Evolutionary conservation across 2,888 invertebrate species (phyloP).

Genomic region (Eristalis pertinax): DNA sequence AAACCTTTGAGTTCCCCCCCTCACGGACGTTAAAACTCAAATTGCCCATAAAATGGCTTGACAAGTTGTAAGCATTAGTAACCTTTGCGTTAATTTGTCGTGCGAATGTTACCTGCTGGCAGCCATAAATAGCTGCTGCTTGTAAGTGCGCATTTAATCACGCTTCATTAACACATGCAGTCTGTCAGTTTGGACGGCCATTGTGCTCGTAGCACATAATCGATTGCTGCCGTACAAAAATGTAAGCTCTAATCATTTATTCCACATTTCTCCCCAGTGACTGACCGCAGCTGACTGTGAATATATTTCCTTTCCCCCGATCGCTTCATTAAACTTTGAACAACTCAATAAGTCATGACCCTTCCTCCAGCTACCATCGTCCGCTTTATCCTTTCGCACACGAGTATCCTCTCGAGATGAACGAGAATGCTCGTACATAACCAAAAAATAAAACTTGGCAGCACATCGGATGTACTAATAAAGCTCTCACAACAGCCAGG

Average conservation of each 20-base stretch:
- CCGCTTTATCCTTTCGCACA: background rate
- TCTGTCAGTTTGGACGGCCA: background rate
- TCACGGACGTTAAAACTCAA: background rate
- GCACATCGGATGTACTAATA: slow-evolving; percentile 17
- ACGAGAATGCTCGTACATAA: background rate
- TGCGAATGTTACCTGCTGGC: background rate
- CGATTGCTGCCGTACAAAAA: background rate
- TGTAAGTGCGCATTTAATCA: background rate
- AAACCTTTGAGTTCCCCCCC: background rate
- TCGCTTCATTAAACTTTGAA: slow-evolving; percentile 41
- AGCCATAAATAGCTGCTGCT: background rate
- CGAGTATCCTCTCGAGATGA: background rate
- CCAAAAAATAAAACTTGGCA: slow-evolving; percentile 26
- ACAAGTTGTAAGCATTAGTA: background rate
- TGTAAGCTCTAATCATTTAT: background rate
- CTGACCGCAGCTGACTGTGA: slow-evolving; percentile 17
- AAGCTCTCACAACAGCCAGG: slow-evolving; percentile 22
- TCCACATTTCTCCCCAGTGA: background rate
- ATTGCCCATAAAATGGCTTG: background rate
- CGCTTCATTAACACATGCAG: background rate
- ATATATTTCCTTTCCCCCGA: background rate
- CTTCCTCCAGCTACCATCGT: slow-evolving; percentile 9
- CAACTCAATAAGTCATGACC: slow-evolving; percentile 11
- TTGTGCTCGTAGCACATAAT: background rate
- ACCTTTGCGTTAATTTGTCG: background rate